These are phyloP conservation scores for Catagonus wagneri DNA, from an alignment of 2,113 vertebrate genomes.

Conservation along the genomic window DNA sequence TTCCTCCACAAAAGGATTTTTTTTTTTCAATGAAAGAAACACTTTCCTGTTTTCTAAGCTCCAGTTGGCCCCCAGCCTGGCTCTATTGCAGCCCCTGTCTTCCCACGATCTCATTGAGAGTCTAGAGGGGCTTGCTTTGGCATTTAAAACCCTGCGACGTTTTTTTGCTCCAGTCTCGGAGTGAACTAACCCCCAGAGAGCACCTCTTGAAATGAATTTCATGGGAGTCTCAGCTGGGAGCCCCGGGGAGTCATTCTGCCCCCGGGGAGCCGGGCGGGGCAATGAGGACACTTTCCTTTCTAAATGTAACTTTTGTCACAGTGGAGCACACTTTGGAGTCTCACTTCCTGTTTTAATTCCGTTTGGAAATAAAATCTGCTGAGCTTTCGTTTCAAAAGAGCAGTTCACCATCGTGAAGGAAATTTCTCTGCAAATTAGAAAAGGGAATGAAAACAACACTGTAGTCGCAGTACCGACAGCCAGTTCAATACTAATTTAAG, in stretches of 20 bases:
- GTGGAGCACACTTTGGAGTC: conserved; percentile 13
- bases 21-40: conserved; percentile 63
- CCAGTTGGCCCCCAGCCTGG: neutral
- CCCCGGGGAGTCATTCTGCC: neutral
- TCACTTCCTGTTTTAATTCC: conserved; percentile 78
- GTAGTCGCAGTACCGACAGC: neutral
- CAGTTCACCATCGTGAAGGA: neutral
- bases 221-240: neutral
- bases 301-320: conserved; percentile 61
- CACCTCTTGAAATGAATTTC: conserved; percentile 35
- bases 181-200: neutral
- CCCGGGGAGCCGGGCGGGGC: neutral
- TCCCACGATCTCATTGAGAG: neutral
- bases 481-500: neutral
- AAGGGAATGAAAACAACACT: neutral
- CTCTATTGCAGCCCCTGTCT: neutral
- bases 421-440: conserved; percentile 33
- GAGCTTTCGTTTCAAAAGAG: conserved; percentile 65
- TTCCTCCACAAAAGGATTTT: conserved; percentile 10
- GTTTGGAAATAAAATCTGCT: conserved; percentile 72
- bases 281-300: conserved; percentile 48
- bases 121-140: neutral
- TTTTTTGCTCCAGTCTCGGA: neutral
- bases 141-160: neutral
- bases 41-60: conserved; percentile 26